A percentile compares a stretch with the other conserved stretches of the same genome.
phyloP scores from a whole-genome alignment of 2,797 vertebrate species.

The Chiroxiphia lanceolata region DNA sequence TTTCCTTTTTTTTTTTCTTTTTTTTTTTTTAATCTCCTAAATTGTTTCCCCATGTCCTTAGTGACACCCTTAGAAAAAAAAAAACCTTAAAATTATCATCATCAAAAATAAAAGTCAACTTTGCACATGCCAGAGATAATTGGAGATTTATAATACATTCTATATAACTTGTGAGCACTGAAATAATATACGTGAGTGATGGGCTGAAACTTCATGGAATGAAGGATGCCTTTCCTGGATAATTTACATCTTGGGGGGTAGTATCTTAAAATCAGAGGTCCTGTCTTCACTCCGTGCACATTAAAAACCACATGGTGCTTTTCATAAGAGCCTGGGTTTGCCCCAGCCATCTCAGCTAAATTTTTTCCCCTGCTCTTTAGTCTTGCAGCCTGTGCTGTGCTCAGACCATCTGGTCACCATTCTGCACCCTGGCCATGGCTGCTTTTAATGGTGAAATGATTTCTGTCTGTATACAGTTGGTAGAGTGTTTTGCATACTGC shows the following conservation, averaged over 20 bases:
- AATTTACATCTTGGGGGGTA: slow-evolving; percentile 65
- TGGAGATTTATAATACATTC: slow-evolving; percentile 36
- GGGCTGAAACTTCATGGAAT: slow-evolving; percentile 9
- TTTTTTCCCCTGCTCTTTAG: neutral
- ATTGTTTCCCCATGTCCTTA: slow-evolving; percentile 60
- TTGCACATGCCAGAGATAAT: slow-evolving; percentile 33
- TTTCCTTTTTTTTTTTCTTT: neutral
- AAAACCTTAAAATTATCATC: neutral
- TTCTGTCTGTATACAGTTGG: slow-evolving; percentile 55
- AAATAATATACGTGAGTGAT: slow-evolving; percentile 34
- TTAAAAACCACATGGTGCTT: slow-evolving; percentile 58
- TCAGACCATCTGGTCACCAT: slow-evolving; percentile 67
- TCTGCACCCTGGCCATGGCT: slow-evolving; percentile 16
- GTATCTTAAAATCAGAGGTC: slow-evolving; percentile 59
- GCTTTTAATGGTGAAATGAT: slow-evolving; percentile 46
- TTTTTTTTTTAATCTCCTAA: slow-evolving; percentile 18
- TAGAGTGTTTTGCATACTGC: slow-evolving; percentile 43
- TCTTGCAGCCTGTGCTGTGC: neutral
- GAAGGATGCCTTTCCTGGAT: slow-evolving; percentile 70
- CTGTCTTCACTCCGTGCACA: slow-evolving; percentile 46
- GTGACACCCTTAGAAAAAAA: slow-evolving; percentile 24
- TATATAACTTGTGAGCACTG: slow-evolving; percentile 22
- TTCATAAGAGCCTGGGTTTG: slow-evolving; percentile 12
- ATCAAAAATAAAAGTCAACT: slow-evolving; percentile 52
- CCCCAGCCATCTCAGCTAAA: neutral